These are phyloP conservation scores for Fistularia commersonii DNA, from an alignment of 2,797 vertebrate genomes.

Conservation along the genomic window DNA sequence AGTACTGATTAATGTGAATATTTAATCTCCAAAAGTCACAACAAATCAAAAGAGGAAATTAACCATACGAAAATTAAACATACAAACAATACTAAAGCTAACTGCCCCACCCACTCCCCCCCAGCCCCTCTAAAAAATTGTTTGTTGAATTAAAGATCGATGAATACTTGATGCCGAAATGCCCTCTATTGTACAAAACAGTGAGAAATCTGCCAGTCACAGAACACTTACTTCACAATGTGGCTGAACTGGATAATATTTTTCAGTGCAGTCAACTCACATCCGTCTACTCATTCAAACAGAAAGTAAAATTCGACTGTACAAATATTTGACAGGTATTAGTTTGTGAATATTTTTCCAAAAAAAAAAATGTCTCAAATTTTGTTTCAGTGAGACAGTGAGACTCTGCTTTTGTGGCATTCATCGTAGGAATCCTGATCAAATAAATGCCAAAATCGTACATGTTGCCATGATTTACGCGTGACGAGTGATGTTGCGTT, in stretches of 20 bases:
- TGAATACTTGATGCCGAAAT: constrained; percentile 63
- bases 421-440: no score
- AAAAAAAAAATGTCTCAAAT: constrained; percentile 10
- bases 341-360: constrained; percentile 47
- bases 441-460: no score
- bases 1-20: constrained; percentile 84
- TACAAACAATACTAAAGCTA: constrained; percentile 73
- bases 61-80: constrained; percentile 65
- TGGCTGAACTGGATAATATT: constrained; percentile 30
- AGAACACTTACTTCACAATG: constrained; percentile 34
- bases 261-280: constrained; percentile 41
- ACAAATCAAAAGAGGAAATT: constrained; percentile 61
- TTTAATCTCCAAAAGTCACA: constrained; percentile 70
- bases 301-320: constrained; percentile 54
- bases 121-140: constrained; percentile 74
- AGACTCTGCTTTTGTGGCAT: no score
- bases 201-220: constrained; percentile 39
- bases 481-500: no score
- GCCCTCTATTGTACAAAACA: constrained; percentile 49
- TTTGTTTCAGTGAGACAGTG: no score
- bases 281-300: constrained; percentile 46
- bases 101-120: background rate
- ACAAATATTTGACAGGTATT: constrained; percentile 61
- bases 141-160: constrained; percentile 77
- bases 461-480: no score